A percentile compares a stretch with the other conserved stretches of the same genome.
Evolutionary conservation across 2,113 vertebrate species (phyloP).

Genomic region (Salvelinus fontinalis): DNA sequence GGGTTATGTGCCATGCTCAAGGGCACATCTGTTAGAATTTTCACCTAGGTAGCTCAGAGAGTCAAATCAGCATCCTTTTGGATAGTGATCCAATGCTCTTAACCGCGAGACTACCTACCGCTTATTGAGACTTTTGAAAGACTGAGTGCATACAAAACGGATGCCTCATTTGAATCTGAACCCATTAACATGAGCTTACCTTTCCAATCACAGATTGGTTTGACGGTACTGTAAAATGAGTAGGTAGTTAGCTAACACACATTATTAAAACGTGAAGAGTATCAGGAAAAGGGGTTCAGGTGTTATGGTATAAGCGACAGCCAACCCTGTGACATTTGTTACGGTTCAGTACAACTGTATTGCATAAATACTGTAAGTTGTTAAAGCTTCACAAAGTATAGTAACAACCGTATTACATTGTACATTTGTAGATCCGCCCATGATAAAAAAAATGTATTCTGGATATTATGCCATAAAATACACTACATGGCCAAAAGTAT

Average conservation of each 20-base stretch:
- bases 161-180: too few relatives aligned
- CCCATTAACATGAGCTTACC: too few relatives aligned
- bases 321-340: not conserved
- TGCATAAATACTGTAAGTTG: not conserved
- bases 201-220: too few relatives aligned
- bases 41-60: too few relatives aligned
- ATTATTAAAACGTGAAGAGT: not conserved
- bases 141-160: not conserved
- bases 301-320: not conserved
- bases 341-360: not conserved
- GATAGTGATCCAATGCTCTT: too few relatives aligned
- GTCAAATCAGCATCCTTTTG: too few relatives aligned
- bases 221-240: not conserved
- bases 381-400: not conserved
- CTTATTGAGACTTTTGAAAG: not conserved
- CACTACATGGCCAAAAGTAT: too few relatives aligned
- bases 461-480: not conserved
- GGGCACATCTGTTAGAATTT: too few relatives aligned
- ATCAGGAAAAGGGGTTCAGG: not conserved
- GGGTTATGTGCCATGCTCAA: too few relatives aligned
- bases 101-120: not conserved
- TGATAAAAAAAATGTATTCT: not conserved
- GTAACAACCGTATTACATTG: not conserved
- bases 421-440: not conserved
- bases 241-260: not conserved